Conservation (phyloP, 2,797 vertebrate genomes). For the Pristis pectinata region DNA sequence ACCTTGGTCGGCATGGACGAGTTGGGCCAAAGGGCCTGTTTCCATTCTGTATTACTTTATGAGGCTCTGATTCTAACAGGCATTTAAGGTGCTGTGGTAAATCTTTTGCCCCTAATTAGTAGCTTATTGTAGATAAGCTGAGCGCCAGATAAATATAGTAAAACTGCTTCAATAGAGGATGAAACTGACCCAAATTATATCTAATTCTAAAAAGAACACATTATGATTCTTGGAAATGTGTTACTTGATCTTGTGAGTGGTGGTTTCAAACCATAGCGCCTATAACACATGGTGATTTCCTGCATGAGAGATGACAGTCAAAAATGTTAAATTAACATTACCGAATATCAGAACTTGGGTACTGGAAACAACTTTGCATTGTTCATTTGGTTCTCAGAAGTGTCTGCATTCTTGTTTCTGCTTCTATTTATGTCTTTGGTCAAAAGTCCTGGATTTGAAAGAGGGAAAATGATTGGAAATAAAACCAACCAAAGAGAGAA, state of each 20-base stretch:
- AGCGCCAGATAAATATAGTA: neutral
- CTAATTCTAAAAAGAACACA: neutral
- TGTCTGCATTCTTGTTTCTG: neutral
- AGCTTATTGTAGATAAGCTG: neutral
- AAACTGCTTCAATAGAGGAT: neutral
- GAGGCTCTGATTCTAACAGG: too few relatives aligned
- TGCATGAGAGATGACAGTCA: neutral
- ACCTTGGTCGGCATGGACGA: too few relatives aligned
- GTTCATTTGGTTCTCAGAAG: neutral
- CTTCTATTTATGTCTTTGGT: neutral
- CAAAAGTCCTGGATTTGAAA: neutral
- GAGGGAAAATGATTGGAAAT: neutral
- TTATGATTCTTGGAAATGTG: conserved; percentile 23
- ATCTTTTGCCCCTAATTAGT: neutral
- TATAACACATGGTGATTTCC: neutral
- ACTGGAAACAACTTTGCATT: neutral
- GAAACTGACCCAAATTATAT: neutral
- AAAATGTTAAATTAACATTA: neutral
- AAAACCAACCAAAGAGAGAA: neutral
- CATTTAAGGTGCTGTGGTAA: neutral
- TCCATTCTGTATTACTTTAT: too few relatives aligned
- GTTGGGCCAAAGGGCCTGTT: too few relatives aligned
- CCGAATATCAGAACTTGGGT: neutral
- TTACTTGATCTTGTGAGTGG: neutral
- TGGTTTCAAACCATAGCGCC: neutral